A percentile compares a stretch with the other conserved stretches of the same genome.
phyloP scores from a whole-genome alignment of 1,140 invertebrate genomes.

The Chionoecetes opilio region DNA sequence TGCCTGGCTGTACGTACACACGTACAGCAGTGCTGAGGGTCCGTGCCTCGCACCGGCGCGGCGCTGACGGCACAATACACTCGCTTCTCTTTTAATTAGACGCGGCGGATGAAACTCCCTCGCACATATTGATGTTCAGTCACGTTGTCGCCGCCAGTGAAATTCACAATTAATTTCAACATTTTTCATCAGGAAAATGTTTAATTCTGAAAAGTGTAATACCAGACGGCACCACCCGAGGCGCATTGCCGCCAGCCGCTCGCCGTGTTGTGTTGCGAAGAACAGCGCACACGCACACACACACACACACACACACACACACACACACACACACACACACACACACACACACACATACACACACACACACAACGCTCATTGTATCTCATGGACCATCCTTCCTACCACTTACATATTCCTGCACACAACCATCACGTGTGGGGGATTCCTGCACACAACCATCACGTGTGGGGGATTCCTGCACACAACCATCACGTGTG shows the following conservation, averaged over 20 bases:
- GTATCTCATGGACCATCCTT: too few species aligned
- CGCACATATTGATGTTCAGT: slow-evolving; percentile 39
- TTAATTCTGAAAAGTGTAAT: slow-evolving; percentile 39
- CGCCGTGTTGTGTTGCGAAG: background rate
- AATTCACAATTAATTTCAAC: slow-evolving; percentile 38
- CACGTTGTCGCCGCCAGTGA: background rate
- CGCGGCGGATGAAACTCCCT: slow-evolving; percentile 11
- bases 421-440: too few species aligned
- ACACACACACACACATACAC: background rate
- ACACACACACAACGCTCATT: too few species aligned
- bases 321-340: slow-evolving; percentile 55
- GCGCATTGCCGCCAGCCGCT: background rate
- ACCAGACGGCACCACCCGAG: background rate
- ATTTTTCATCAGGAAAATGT: slow-evolving; percentile 50
- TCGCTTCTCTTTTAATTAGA: slow-evolving; percentile 30
- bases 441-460: too few species aligned
- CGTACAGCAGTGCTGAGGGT: too few species aligned
- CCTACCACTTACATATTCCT: too few species aligned
- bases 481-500: too few species aligned
- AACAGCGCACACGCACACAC: background rate
- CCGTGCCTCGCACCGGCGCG: too few species aligned
- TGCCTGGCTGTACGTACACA: too few species aligned
- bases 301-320: slow-evolving; percentile 48
- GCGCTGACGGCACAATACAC: background rate
- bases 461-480: too few species aligned